These are phyloP conservation scores for Tringa solitaria DNA, from an alignment of 2,113 vertebrate species.

Conservation along the genomic window DNA sequence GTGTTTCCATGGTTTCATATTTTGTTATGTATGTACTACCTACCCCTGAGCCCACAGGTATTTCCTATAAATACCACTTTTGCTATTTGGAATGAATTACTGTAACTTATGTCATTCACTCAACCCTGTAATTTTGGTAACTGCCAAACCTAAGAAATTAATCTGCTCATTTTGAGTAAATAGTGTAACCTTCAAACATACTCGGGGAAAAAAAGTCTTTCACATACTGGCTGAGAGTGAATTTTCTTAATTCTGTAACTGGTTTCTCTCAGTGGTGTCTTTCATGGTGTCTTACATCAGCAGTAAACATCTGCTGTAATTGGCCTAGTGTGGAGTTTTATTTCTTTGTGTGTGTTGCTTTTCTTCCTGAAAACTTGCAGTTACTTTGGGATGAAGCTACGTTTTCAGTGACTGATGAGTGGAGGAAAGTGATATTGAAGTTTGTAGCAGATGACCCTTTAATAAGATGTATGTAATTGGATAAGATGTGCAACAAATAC, in stretches of 20 bases:
- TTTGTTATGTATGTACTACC: background rate
- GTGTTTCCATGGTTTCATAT: background rate
- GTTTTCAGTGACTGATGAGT: background rate
- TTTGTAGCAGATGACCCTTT: slow-evolving; percentile 2
- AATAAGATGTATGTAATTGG: background rate
- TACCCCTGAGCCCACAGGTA: background rate
- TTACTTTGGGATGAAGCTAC: background rate
- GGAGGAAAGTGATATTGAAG: background rate
- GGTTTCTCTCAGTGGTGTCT: background rate
- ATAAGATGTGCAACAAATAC: background rate
- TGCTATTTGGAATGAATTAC: background rate
- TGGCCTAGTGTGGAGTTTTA: background rate
- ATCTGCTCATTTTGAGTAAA: background rate
- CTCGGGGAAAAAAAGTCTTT: background rate
- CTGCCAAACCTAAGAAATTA: background rate
- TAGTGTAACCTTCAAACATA: background rate
- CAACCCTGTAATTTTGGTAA: background rate
- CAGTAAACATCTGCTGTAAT: background rate
- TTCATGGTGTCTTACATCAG: background rate
- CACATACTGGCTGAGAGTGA: background rate
- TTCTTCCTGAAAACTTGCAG: background rate
- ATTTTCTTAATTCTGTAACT: background rate
- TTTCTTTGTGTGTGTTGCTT: background rate
- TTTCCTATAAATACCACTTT: background rate
- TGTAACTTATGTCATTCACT: background rate